Conservation (phyloP, 2,113 vertebrate genomes). For the Stercorarius parasiticus region DNA sequence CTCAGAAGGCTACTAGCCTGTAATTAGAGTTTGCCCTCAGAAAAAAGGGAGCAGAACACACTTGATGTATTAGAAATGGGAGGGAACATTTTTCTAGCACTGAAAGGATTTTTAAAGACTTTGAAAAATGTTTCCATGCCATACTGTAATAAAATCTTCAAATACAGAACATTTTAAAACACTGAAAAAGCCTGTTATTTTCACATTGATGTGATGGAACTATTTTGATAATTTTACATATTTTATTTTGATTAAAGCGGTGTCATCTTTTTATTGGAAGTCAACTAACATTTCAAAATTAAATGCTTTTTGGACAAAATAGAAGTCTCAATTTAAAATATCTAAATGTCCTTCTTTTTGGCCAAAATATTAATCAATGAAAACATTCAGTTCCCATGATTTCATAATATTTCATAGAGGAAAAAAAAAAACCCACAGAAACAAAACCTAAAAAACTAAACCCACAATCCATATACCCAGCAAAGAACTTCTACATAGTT, state of each 20-base stretch:
- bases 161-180: neutral
- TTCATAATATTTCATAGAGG: neutral
- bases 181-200: neutral
- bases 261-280: neutral
- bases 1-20: neutral
- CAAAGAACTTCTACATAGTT: neutral
- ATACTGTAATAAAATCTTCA: neutral
- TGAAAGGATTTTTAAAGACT: neutral
- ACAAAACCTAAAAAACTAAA: neutral
- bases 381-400: neutral
- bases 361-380: neutral
- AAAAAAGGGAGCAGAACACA: neutral
- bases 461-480: neutral
- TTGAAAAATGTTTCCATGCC: neutral
- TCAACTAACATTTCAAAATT: neutral
- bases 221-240: neutral
- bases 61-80: accelerated
- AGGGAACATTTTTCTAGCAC: neutral
- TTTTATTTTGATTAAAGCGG: neutral
- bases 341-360: neutral
- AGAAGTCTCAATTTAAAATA: neutral
- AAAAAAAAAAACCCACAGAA: neutral
- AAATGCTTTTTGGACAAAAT: neutral
- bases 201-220: neutral
- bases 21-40: neutral